Conservation (phyloP, 1,140 invertebrate species). For the Brachionus rubens region DNA sequence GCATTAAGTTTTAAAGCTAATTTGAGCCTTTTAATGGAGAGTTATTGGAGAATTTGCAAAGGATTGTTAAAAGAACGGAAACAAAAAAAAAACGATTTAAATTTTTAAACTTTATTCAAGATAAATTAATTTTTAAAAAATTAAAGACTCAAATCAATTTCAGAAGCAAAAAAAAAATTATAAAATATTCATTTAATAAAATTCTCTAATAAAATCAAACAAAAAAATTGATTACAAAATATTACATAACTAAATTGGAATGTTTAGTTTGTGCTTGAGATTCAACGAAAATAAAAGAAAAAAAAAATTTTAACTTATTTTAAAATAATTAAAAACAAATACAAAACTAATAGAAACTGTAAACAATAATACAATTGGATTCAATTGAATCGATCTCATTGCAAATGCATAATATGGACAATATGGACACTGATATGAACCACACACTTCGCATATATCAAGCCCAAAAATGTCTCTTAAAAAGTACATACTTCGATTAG, state of each 20-base stretch:
- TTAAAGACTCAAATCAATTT: too few relatives aligned
- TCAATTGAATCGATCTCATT: neutral
- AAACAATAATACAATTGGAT: neutral
- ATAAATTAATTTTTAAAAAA: too few relatives aligned
- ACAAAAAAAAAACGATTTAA: too few relatives aligned
- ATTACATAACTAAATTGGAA: conserved; percentile 12
- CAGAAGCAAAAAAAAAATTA: too few relatives aligned
- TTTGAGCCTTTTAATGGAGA: too few relatives aligned
- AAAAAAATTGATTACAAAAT: too few relatives aligned
- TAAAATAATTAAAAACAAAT: neutral
- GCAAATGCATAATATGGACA: conserved; percentile 66
- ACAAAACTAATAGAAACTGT: conserved; percentile 15
- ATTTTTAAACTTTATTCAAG: too few relatives aligned
- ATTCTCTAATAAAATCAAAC: too few relatives aligned
- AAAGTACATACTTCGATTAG: conserved; percentile 88
- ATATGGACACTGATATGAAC: conserved; percentile 93
- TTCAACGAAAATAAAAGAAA: neutral
- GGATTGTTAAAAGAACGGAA: too few relatives aligned
- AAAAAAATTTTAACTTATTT: neutral
- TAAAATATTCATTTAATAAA: too few relatives aligned
- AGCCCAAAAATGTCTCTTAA: conserved; percentile 79
- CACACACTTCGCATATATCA: conserved; percentile 96
- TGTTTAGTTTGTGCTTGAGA: conserved; percentile 21
- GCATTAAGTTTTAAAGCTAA: too few relatives aligned
- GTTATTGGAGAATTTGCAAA: too few relatives aligned